Evolutionary conservation across 2,888 invertebrate genomes (phyloP).

Genomic region (Dasysyrphus albostriatus): DNA sequence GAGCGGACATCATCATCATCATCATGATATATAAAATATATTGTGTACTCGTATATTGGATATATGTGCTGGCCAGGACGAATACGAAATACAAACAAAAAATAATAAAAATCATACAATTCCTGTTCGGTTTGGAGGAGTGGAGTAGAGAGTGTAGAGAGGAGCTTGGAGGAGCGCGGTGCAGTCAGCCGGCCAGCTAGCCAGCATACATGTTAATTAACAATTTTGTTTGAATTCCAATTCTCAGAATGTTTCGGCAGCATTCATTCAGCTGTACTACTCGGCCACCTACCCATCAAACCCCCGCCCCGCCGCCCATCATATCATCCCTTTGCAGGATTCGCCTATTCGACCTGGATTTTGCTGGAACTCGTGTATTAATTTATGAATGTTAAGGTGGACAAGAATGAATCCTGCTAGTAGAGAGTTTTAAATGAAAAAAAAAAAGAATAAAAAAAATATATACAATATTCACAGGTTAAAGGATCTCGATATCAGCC

Average conservation of each 20-base stretch:
- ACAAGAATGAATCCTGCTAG: constrained; percentile 23
- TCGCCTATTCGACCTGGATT: constrained; percentile 27
- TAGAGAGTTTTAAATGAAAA: constrained; percentile 9
- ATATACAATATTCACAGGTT: constrained; percentile 20
- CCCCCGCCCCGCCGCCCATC: neutral
- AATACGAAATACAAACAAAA: constrained; percentile 41
- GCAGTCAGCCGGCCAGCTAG: neutral
- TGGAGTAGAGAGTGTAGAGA: neutral
- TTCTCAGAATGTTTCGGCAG: constrained; percentile 75
- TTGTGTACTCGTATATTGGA: constrained; percentile 5
- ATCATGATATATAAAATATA: constrained; percentile 70
- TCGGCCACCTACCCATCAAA: neutral
- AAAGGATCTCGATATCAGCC: neutral
- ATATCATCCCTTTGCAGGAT: neutral
- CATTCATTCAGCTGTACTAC: constrained; percentile 54
- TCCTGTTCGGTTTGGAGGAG: neutral
- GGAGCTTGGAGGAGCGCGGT: neutral
- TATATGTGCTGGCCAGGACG: constrained; percentile 35
- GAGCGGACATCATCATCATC: constrained; percentile 65
- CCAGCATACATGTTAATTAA: constrained; percentile 79
- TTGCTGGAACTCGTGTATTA: constrained; percentile 38
- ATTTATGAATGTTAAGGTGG: constrained; percentile 50
- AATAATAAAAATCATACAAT: constrained; percentile 16
- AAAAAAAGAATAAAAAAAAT: neutral
- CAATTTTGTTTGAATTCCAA: constrained; percentile 81